phyloP scores from a whole-genome alignment of 2,113 vertebrate species.

The Craseonycteris thonglongyai region DNA sequence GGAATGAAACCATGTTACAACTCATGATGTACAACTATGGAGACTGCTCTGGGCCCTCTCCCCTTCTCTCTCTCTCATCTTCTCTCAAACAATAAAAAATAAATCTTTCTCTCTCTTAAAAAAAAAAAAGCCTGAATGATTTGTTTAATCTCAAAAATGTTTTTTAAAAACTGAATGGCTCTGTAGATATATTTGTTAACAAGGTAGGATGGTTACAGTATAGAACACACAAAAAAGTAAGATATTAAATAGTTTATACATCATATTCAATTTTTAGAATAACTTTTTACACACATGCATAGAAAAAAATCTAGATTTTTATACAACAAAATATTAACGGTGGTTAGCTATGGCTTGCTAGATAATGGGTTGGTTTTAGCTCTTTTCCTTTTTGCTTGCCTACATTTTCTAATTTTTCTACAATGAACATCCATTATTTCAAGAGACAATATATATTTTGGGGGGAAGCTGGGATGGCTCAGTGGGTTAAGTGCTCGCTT shows the following conservation, averaged over 20 bases:
- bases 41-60: too few species aligned
- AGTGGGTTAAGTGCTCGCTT: too few species aligned
- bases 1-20: too few species aligned
- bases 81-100: too few species aligned
- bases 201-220: not conserved
- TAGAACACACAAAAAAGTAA: not conserved
- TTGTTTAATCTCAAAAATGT: not conserved
- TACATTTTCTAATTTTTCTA: slow-evolving; percentile 17
- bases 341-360: not conserved
- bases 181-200: not conserved
- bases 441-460: not conserved
- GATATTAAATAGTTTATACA: not conserved
- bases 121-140: not conserved
- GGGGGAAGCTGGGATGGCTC: too few species aligned
- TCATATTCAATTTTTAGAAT: not conserved
- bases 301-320: not conserved
- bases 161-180: not conserved
- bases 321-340: not conserved
- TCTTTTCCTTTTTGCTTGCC: not conserved
- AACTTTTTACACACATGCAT: not conserved
- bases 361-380: not conserved
- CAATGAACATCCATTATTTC: slow-evolving; percentile 5
- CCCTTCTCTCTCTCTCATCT: too few species aligned
- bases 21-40: too few species aligned
- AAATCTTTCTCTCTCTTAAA: too few species aligned